Evolutionary conservation across 2,113 vertebrate species (phyloP).

Genomic region (Oncorhynchus masou): DNA sequence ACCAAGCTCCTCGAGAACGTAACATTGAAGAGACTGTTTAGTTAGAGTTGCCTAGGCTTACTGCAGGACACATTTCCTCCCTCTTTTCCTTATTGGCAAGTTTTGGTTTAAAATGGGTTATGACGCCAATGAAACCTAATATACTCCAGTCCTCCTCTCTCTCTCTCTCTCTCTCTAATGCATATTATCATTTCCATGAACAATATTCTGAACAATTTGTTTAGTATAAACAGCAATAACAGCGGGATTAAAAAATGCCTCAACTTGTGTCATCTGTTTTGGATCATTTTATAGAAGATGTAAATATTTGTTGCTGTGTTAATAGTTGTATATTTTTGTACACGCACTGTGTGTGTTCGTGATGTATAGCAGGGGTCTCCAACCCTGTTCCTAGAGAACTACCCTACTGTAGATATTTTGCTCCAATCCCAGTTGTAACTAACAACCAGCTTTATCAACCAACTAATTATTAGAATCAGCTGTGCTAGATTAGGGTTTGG

Average conservation of each 20-base stretch:
- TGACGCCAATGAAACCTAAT: slow-evolving; percentile 1
- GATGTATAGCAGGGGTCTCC: background rate
- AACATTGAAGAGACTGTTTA: background rate
- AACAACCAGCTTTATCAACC: no score
- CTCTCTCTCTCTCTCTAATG: background rate
- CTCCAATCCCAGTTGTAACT: no score
- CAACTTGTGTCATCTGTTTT: slow-evolving; percentile 15
- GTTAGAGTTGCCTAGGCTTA: background rate
- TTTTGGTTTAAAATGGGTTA: background rate
- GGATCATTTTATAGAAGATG: slow-evolving; percentile 31
- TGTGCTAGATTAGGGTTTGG: background rate
- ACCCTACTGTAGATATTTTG: no score
- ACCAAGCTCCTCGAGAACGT: background rate
- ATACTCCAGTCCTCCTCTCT: background rate
- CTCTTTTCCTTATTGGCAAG: background rate
- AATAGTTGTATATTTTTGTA: slow-evolving; percentile 54
- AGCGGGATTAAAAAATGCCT: background rate
- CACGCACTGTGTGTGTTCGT: slow-evolving; percentile 1
- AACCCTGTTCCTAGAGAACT: no score
- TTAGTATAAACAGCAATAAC: background rate
- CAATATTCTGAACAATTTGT: background rate
- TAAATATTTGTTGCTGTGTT: slow-evolving; percentile 38
- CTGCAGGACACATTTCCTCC: background rate
- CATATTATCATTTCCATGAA: background rate
- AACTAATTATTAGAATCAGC: no score